phyloP scores from a whole-genome alignment of 2,888 invertebrate genomes.

The Hypena proboscidalis region DNA sequence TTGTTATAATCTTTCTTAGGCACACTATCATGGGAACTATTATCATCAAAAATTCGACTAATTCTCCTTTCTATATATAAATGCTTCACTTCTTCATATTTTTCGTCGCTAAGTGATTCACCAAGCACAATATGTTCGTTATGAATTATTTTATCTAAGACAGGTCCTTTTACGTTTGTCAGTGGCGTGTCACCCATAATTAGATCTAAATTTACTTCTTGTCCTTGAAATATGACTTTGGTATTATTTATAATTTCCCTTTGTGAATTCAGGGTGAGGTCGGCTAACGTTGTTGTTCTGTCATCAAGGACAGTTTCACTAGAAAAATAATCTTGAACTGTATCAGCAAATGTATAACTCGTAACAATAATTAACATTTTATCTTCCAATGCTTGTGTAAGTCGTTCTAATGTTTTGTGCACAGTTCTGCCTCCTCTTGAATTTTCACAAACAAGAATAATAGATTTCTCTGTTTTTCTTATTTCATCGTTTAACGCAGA shows the following conservation, averaged over 20 bases:
- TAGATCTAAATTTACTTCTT: conserved; percentile 1
- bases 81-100: conserved; percentile 10
- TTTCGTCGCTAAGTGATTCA: neutral
- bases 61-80: conserved; percentile 14
- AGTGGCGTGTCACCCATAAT: conserved; percentile 1
- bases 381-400: neutral
- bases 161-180: conserved; percentile 2
- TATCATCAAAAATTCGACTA: neutral
- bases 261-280: conserved; percentile 1
- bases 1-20: neutral
- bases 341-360: neutral
- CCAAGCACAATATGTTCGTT: conserved; percentile 8
- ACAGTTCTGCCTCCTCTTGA: neutral
- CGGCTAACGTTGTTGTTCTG: conserved; percentile 1
- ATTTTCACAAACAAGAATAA: neutral
- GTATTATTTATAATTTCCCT: neutral
- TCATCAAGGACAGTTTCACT: neutral
- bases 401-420: neutral
- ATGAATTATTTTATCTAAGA: conserved; percentile 4
- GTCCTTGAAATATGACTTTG: conserved; percentile 5
- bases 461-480: neutral
- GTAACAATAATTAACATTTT: neutral
- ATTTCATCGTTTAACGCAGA: neutral
- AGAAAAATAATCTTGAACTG: neutral
- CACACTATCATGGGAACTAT: neutral